Base-by-base conservation (phyloP, 1,140 invertebrate genomes). In the Drosophila saltans region DNA sequence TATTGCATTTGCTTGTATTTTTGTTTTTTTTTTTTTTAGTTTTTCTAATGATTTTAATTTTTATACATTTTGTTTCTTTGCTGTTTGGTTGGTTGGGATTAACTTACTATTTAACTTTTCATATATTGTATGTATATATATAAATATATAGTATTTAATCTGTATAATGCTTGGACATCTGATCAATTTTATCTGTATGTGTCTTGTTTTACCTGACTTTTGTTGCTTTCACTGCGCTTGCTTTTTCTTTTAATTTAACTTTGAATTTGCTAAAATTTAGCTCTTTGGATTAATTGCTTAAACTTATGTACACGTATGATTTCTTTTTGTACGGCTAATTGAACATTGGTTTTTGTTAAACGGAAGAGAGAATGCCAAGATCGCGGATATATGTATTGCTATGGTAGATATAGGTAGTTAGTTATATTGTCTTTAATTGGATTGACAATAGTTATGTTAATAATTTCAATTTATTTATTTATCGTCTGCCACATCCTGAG, bases 141-240 rank as follows among this genome's bases (percentile, higher is more conserved):
- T 78, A 85, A 75, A 88, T 81, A 81, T 85, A 81, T 75, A 68
- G 76, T 75, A 43, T 62, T 73, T 68, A 68, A 56, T 78, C n/a
- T 65, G 41, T 85, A 56, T 80, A 72, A 72, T 69, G 70, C 69
- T 67, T 55, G 75, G 59, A 67, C 73, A 72, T 77, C 77, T 84
- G 72, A 67, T 78, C 45, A 52, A 79, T 69, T 81, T 73, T 80
- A 69, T 56, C 77, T 66, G 66, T 84, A 67, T 75, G 72, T 78
- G 64, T 82, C 72, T 82, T 63, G 73, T 57, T 56, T 81, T 86
- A 88, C 82, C 82, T 85, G 83, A 88, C 81, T 79, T 85, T 78
- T 85, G 82, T 75, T 78, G 72, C 67, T 78, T 75, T 81, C 63
- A 78, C 81, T 82, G 80, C 68, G 75, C 65, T 78, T 48, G 16